Percentiles rank a stretch among this genome's conserved stretches.
Evolutionary conservation across 2,888 invertebrate species (phyloP).

Genomic region (Ethmia dodecea): DNA sequence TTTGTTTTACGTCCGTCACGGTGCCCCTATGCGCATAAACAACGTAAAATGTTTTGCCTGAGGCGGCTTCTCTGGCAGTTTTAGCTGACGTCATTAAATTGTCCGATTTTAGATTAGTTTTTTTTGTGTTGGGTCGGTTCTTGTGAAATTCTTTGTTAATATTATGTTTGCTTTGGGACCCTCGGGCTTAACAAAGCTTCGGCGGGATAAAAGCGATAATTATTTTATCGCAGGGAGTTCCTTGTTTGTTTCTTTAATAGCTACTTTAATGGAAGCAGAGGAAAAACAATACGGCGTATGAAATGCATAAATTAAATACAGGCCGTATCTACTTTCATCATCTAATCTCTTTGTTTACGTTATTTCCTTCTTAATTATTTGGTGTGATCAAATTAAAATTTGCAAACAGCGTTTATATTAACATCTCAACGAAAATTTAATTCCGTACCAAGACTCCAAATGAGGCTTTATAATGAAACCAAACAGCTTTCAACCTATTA

Average conservation of each 20-base stretch:
- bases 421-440: no score
- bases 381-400: no score
- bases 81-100: slow-evolving; percentile 66
- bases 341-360: slow-evolving; percentile 13
- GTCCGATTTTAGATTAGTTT: slow-evolving; percentile 57
- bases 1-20: slow-evolving; percentile 72
- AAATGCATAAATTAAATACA: slow-evolving; percentile 56
- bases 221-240: slow-evolving; percentile 69
- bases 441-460: no score
- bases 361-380: no score
- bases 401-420: no score
- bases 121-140: slow-evolving; percentile 39
- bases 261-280: slow-evolving; percentile 64
- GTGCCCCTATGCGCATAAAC: slow-evolving; percentile 49
- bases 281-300: slow-evolving; percentile 46
- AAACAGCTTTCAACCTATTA: neutral
- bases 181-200: slow-evolving; percentile 33
- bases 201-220: slow-evolving; percentile 71
- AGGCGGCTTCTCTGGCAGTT: slow-evolving; percentile 40
- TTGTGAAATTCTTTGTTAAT: slow-evolving; percentile 51
- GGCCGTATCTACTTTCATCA: slow-evolving; percentile 38
- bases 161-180: slow-evolving; percentile 45
- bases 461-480: no score
- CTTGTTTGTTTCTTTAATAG: slow-evolving; percentile 77
- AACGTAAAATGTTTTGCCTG: slow-evolving; percentile 39